These are phyloP conservation scores for Andrena bucephala DNA, from an alignment of 2,888 invertebrate genomes.

Conservation along the genomic window DNA sequence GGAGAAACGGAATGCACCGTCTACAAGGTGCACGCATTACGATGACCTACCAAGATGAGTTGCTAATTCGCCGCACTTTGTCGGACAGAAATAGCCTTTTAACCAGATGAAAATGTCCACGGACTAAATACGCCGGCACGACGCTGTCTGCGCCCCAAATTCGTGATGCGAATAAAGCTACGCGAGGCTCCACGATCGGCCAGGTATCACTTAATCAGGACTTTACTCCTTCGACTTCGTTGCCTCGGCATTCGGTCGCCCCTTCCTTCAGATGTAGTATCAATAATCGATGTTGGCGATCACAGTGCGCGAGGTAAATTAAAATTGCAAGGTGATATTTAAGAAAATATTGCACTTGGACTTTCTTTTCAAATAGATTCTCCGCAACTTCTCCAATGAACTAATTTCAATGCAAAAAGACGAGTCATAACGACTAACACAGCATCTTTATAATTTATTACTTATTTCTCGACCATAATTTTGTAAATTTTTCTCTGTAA, in stretches of 20 bases:
- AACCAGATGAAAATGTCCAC: constrained; percentile 44
- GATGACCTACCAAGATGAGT: constrained; percentile 46
- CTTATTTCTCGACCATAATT: too few relatives aligned
- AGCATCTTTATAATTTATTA: too few relatives aligned
- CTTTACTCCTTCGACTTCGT: background rate
- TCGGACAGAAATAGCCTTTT: constrained; percentile 40
- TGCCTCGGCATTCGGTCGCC: background rate
- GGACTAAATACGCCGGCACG: constrained; percentile 33
- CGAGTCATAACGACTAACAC: too few relatives aligned
- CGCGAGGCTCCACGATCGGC: background rate
- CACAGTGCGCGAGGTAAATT: background rate
- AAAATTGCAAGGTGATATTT: background rate
- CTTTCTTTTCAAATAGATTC: too few relatives aligned
- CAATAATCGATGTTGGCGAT: background rate
- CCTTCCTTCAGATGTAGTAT: background rate
- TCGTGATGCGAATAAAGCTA: constrained; percentile 25
- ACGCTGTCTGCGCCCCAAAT: constrained; percentile 39
- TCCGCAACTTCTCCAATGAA: too few relatives aligned
- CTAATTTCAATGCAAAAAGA: too few relatives aligned
- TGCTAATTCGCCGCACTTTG: constrained; percentile 39
- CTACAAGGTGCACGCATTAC: constrained; percentile 36
- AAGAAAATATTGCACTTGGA: background rate
- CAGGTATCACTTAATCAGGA: background rate
- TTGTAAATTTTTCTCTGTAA: too few relatives aligned
- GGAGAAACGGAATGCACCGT: constrained; percentile 35